phyloP scores from a whole-genome alignment of 2,113 vertebrate genomes.

The Clarias batrachus region DNA sequence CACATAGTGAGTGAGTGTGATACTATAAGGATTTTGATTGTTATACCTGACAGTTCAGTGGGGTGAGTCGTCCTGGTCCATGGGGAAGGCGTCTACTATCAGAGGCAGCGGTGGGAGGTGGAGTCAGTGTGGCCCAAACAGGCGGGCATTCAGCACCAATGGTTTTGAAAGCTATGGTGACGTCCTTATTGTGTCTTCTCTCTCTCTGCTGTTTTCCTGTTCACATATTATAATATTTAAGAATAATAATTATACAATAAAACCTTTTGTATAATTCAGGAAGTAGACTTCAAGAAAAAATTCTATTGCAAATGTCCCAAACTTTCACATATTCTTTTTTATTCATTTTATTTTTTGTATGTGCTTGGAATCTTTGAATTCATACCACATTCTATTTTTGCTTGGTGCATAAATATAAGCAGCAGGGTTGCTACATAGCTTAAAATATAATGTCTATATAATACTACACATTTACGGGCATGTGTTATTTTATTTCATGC shows the following conservation, averaged over 20 bases:
- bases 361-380: neutral
- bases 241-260: neutral
- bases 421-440: neutral
- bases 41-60: slow-evolving; percentile 53
- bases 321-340: neutral
- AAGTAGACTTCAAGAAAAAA: neutral
- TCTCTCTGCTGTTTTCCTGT: slow-evolving; percentile 48
- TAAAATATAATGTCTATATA: neutral
- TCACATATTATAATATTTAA: neutral
- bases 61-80: neutral
- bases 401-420: neutral
- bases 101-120: slow-evolving; percentile 56
- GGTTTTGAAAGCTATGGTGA: slow-evolving; percentile 10
- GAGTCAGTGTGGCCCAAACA: slow-evolving; percentile 37
- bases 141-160: slow-evolving; percentile 2
- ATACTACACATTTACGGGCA: neutral
- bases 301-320: neutral
- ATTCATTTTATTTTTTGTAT: neutral
- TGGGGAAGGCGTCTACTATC: slow-evolving; percentile 17
- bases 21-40: neutral
- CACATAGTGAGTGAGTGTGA: neutral
- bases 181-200: slow-evolving; percentile 35
- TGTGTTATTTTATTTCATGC: slow-evolving; percentile 2
- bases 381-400: neutral
- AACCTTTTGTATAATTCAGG: neutral